Base-by-base conservation (phyloP, 2,888 invertebrate genomes). In the Spilarctia lutea region DNA sequence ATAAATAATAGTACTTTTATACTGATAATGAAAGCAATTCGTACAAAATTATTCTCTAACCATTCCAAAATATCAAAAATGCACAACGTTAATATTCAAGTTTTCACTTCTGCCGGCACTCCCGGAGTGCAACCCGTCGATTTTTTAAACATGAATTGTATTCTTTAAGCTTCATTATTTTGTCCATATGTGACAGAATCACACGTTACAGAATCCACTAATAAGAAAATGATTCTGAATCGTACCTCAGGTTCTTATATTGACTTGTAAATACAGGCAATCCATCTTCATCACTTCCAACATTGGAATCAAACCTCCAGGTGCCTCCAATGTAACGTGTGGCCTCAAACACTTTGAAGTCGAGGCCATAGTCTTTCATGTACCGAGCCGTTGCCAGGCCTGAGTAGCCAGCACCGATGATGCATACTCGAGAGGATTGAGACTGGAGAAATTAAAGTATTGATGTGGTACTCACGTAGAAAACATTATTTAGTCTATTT, bases 321-420 rank as follows among this genome's bases (percentile, higher is more conserved):
- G 98, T 98, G 2, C 98, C 98, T 13, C 98, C 98, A 27, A 98
- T 90, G 71, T 94, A 87, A 24, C 93, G 93, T 0, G 96, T 96
- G 81, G 97, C 97, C 87, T 98, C 98, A 86, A 97, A 98, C 13
- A 97, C 96, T 0, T 94, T 95, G 85, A 96, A 96, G 79, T 96
- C 94, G 76, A 91, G 90, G 1, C 91, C 91, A 85, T 96, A 93
- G 80, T 96, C 92, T 79, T 96, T 92, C 75, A 97, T 92, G 86
- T 97, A 97, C 42, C 97, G 94, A 1, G 97, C 95, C 0, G 97
- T 96, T 69, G 96, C 97, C n/a, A 98, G 91, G 0, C 98, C 98
- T 0, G 97, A 97, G 35, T 97, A 97, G 0, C 98, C 98, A 0
- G 97, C 97, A 0, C 98, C 98, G 66, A 98, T 96, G 56, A 98